Conservation (phyloP, 2,113 vertebrate species). For the Clarias magur region DNA sequence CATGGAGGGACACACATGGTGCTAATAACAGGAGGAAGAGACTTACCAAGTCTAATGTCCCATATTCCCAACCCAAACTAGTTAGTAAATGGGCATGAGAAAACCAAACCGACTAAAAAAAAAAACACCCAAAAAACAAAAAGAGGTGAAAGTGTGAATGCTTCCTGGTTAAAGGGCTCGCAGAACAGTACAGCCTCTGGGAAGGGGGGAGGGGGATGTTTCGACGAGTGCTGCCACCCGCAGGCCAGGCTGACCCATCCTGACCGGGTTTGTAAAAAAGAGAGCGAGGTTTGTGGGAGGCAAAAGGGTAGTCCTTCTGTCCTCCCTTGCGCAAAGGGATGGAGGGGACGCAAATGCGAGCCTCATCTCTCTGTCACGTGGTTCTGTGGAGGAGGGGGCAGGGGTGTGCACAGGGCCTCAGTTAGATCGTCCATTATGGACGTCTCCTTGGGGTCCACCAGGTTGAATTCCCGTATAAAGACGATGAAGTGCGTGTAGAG, state of each 20-base stretch:
- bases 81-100: slow-evolving; percentile 34
- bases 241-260: slow-evolving; percentile 68
- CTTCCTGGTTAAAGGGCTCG: slow-evolving; percentile 47
- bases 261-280: slow-evolving; percentile 52
- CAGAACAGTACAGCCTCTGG: slow-evolving; percentile 14
- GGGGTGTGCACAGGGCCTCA: slow-evolving; percentile 86
- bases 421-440: slow-evolving; percentile 98
- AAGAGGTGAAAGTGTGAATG: slow-evolving; percentile 14
- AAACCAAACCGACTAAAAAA: slow-evolving; percentile 59
- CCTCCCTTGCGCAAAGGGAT: slow-evolving; percentile 58
- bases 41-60: slow-evolving; percentile 7
- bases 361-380: slow-evolving; percentile 57
- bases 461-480: slow-evolving; percentile 97
- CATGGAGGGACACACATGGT: not conserved
- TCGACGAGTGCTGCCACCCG: slow-evolving; percentile 69
- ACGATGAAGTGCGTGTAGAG: slow-evolving; percentile 97
- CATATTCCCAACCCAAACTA: slow-evolving; percentile 1
- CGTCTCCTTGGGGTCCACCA: slow-evolving; percentile 98
- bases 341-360: slow-evolving; percentile 34
- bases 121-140: slow-evolving; percentile 40
- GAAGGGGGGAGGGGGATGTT: not conserved
- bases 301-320: slow-evolving; percentile 68
- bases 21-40: not conserved
- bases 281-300: slow-evolving; percentile 65
- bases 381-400: slow-evolving; percentile 54